These are phyloP conservation scores for Protonibea diacanthus DNA, from an alignment of 2,797 vertebrate genomes.

Conservation along the genomic window DNA sequence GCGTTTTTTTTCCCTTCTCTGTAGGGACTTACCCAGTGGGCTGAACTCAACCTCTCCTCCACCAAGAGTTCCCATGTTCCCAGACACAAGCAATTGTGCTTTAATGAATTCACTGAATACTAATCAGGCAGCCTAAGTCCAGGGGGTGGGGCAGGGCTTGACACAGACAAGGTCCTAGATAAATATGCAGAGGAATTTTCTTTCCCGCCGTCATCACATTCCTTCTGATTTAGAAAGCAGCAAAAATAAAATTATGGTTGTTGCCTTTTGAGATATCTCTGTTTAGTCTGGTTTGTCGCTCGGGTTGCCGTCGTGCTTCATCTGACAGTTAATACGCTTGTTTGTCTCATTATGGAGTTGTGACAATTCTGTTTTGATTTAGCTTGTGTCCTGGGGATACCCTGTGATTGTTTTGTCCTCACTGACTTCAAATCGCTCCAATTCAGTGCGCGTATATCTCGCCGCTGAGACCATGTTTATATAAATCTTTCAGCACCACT, in stretches of 20 bases:
- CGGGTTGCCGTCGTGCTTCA: conserved; percentile 26
- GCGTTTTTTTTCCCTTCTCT: conserved; percentile 34
- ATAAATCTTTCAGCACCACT: conserved; percentile 72
- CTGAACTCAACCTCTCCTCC: conserved; percentile 77
- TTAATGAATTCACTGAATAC: conserved; percentile 87
- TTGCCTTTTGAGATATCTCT: conserved; percentile 24
- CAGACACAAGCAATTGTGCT: conserved; percentile 82
- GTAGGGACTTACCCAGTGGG: conserved; percentile 58
- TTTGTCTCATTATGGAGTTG: conserved; percentile 60
- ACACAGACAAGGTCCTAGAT: conserved; percentile 61
- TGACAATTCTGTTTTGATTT: conserved; percentile 59
- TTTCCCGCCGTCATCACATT: conserved; percentile 40
- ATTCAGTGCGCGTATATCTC: conserved; percentile 48
- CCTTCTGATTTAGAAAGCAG: conserved; percentile 32
- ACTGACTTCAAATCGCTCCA: conserved; percentile 45
- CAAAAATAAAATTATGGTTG: conserved; percentile 40
- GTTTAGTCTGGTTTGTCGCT: conserved; percentile 7
- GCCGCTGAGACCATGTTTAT: conserved; percentile 52
- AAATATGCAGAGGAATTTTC: conserved; percentile 67
- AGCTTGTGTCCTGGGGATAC: conserved; percentile 48
- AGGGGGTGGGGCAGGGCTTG: conserved; percentile 75
- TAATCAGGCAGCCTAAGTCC: conserved; percentile 81
- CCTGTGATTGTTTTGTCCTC: conserved; percentile 51
- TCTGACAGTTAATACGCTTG: conserved; percentile 50
- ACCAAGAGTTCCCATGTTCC: conserved; percentile 79